These are phyloP conservation scores for Scophthalmus maximus DNA, from an alignment of 2,113 vertebrate species.

Conservation along the genomic window DNA sequence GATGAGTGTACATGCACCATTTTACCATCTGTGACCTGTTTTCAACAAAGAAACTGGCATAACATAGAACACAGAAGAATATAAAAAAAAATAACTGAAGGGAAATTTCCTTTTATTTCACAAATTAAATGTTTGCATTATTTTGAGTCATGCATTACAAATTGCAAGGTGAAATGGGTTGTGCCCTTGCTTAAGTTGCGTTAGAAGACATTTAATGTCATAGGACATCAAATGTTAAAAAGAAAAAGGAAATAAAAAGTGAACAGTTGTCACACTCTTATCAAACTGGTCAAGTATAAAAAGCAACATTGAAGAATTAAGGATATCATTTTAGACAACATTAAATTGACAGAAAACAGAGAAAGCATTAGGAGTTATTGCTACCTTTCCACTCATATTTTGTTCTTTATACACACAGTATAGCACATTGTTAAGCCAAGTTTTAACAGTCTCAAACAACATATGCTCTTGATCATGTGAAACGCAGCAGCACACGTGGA, in stretches of 20 bases:
- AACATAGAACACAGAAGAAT: neutral
- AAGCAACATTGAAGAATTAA: constrained; percentile 64
- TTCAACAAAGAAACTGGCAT: neutral
- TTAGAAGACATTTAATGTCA: constrained; percentile 59
- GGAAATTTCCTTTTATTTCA: constrained; percentile 71
- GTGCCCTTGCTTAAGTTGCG: constrained; percentile 60
- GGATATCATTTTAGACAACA: constrained; percentile 58
- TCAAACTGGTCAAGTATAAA: constrained; percentile 75
- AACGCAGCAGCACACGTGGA: constrained; percentile 47
- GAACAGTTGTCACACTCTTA: constrained; percentile 46
- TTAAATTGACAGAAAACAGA: constrained; percentile 51
- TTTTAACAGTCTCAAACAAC: constrained; percentile 13
- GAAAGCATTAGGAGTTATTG: constrained; percentile 55
- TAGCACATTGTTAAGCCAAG: constrained; percentile 28
- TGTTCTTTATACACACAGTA: constrained; percentile 65
- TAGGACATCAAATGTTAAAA: constrained; percentile 58
- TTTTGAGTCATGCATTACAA: constrained; percentile 65
- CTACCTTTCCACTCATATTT: constrained; percentile 59
- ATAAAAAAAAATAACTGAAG: constrained; percentile 10
- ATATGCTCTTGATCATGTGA: constrained; percentile 48
- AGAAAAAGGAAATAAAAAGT: constrained; percentile 33
- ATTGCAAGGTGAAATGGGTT: constrained; percentile 58
- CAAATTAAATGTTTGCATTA: constrained; percentile 54
- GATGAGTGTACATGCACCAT: neutral
- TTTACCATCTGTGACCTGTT: neutral